These are phyloP conservation scores for Otus scops DNA, from an alignment of 2,797 vertebrate genomes.

Conservation along the genomic window DNA sequence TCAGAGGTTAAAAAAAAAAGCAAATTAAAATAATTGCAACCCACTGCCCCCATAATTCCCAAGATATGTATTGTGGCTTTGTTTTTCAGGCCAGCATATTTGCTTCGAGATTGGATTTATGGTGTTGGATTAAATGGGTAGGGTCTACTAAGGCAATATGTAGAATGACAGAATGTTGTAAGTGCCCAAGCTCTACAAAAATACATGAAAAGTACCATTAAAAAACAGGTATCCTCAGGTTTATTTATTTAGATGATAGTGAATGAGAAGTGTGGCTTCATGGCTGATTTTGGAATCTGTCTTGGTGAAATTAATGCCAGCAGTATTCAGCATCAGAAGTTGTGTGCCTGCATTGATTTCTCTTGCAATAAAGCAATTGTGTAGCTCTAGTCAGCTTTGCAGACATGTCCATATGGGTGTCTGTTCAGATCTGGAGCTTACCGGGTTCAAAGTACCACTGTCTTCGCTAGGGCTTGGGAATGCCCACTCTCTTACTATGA, in stretches of 20 bases:
- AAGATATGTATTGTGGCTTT: neutral
- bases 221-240: neutral
- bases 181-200: neutral
- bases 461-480: neutral
- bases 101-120: neutral
- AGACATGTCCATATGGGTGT: accelerated
- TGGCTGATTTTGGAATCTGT: neutral
- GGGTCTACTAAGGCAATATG: neutral
- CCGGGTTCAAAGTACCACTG: neutral
- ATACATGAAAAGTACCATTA: neutral
- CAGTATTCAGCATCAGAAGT: neutral
- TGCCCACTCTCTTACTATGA: neutral
- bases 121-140: neutral
- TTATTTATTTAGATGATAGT: neutral
- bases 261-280: neutral
- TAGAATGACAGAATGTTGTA: neutral
- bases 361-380: neutral
- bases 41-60: accelerated
- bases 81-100: neutral
- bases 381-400: neutral
- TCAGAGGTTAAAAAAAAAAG: neutral
- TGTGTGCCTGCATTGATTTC: neutral
- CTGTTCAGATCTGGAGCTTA: neutral
- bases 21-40: neutral
- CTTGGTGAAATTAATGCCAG: neutral